Evolutionary conservation across 2,113 vertebrate genomes (phyloP).

Genomic region (Excalfactoria chinensis): DNA sequence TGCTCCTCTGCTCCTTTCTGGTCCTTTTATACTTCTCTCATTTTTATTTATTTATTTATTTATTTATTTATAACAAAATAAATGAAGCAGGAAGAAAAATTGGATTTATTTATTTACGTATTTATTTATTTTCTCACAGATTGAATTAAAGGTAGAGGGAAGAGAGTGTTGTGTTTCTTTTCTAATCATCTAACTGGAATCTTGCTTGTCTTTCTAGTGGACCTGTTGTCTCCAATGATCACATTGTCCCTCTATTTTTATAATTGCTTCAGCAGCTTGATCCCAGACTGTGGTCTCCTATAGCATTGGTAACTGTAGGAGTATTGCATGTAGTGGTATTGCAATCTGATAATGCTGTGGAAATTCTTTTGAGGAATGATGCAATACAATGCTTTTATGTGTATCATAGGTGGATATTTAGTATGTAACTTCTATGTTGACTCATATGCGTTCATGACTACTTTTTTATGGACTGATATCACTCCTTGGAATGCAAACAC

Average conservation of each 20-base stretch:
- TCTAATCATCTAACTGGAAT: neutral
- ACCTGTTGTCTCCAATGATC: neutral
- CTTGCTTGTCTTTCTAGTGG: conserved; percentile 48
- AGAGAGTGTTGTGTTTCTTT: neutral
- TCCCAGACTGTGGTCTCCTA: neutral
- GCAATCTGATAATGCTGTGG: neutral
- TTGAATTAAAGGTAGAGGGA: neutral
- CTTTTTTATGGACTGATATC: neutral
- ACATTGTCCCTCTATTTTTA: neutral
- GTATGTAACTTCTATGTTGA: neutral
- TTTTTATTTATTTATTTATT: neutral
- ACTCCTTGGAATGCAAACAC: neutral
- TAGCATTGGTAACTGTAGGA: neutral
- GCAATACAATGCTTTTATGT: neutral
- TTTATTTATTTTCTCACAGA: neutral
- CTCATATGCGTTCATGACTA: neutral
- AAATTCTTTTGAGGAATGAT: neutral
- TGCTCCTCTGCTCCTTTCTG: neutral
- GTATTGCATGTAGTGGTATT: neutral
- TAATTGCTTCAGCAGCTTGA: conserved; percentile 9
- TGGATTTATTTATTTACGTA: neutral
- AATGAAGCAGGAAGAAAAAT: neutral
- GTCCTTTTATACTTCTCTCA: neutral
- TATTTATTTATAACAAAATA: neutral
- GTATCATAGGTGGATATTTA: neutral